These are phyloP conservation scores for Coptotermes formosanus DNA, from an alignment of 1,140 invertebrate genomes.

Conservation along the genomic window DNA sequence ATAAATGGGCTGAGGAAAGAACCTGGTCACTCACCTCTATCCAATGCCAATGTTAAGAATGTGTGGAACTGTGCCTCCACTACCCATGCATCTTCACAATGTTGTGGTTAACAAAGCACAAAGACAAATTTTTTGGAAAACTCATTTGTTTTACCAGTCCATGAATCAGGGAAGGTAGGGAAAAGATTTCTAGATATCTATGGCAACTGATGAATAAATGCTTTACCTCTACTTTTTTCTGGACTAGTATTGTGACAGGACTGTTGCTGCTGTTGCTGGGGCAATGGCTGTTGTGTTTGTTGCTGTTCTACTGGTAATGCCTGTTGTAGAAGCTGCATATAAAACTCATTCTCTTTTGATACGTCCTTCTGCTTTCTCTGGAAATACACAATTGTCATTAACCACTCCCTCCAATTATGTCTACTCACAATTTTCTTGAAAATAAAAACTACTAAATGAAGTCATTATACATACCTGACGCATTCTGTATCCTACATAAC, in stretches of 20 bases:
- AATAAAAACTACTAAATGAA: not conserved
- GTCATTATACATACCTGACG: constrained; percentile 59
- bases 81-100: too few relatives aligned
- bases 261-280: constrained; percentile 54
- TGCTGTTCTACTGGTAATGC: constrained; percentile 67
- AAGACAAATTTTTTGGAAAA: too few relatives aligned
- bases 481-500: constrained; percentile 89
- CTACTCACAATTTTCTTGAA: not conserved
- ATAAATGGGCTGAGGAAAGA: too few relatives aligned
- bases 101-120: too few relatives aligned
- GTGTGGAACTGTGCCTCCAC: too few relatives aligned
- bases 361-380: constrained; percentile 90
- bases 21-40: too few relatives aligned
- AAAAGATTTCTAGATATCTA: too few relatives aligned
- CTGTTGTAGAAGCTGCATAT: constrained; percentile 87
- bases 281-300: constrained; percentile 55
- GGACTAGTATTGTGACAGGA: constrained; percentile 52
- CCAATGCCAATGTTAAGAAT: too few relatives aligned
- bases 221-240: constrained; percentile 56
- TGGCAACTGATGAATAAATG: not conserved
- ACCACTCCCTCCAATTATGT: not conserved
- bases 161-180: too few relatives aligned
- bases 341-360: constrained; percentile 94
- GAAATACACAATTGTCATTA: constrained; percentile 38
- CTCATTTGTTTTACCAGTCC: too few relatives aligned